A percentile compares a stretch with the other conserved stretches of the same genome.
Conservation (phyloP, 2,113 vertebrate species). For the Syrmaticus mikado region DNA sequence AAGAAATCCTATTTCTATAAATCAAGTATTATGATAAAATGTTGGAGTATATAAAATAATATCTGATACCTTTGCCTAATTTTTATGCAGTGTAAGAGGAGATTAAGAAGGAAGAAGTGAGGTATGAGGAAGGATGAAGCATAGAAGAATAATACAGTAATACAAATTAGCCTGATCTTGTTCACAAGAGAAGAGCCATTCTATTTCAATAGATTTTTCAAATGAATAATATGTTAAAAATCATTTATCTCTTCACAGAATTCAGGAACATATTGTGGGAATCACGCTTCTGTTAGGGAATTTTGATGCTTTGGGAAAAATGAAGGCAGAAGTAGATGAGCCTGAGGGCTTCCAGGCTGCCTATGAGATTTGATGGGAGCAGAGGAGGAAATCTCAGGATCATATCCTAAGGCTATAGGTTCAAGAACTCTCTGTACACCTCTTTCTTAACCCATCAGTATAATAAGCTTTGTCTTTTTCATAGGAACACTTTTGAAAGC, state of each 20-base stretch:
- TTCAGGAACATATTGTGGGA: not conserved
- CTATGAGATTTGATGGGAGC: not conserved
- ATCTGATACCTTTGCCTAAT: not conserved
- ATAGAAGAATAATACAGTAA: not conserved
- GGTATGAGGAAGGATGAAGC: not conserved
- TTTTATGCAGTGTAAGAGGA: not conserved
- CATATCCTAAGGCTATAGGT: not conserved
- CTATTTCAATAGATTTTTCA: not conserved
- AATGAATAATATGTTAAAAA: not conserved
- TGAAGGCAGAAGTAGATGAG: not conserved
- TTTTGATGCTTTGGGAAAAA: not conserved
- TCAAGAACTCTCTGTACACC: not conserved
- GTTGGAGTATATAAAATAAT: not conserved
- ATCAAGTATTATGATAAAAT: not conserved
- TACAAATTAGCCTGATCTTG: not conserved
- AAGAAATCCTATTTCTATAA: not conserved
- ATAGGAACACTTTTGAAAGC: not conserved
- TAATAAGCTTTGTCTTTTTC: conserved; percentile 1
- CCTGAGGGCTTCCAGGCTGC: not conserved
- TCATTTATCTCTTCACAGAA: not conserved
- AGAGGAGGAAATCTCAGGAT: not conserved
- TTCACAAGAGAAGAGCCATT: not conserved
- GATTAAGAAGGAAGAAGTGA: not conserved
- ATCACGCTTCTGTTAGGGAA: not conserved
- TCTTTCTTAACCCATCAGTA: not conserved